A percentile compares a stretch with the other conserved stretches of the same genome.
These are phyloP conservation scores for Trinorchestia longiramus DNA, from an alignment of 1,140 invertebrate genomes.

Conservation along the genomic window DNA sequence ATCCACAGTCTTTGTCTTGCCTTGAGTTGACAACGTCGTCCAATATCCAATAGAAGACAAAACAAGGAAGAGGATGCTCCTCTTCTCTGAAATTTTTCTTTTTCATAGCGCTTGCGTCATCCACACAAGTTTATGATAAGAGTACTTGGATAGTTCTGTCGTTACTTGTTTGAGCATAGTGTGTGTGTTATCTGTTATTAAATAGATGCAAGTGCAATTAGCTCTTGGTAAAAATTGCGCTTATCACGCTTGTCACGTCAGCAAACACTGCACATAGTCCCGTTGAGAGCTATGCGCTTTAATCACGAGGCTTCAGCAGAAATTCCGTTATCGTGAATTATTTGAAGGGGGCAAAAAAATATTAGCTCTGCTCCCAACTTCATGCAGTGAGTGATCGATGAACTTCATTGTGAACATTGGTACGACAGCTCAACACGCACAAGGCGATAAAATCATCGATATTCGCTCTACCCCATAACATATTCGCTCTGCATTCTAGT, in stretches of 20 bases:
- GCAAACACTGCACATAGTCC: not conserved
- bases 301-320: not conserved
- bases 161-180: not conserved
- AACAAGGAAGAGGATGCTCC: not conserved
- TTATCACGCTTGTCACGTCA: not conserved
- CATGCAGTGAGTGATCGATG: not conserved
- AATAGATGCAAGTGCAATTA: not conserved
- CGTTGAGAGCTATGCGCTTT: not conserved
- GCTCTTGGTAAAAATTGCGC: not conserved
- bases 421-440: not conserved
- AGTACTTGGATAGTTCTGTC: not conserved
- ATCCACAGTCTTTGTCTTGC: not conserved
- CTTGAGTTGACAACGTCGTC: not conserved
- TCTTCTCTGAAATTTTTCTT: not conserved
- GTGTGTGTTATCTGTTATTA: not conserved
- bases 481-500: not conserved
- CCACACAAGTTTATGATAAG: not conserved
- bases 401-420: not conserved
- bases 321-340: not conserved
- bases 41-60: not conserved
- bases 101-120: not conserved
- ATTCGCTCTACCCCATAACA: not conserved
- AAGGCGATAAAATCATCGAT: not conserved
- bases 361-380: not conserved
- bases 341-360: not conserved